Base-by-base conservation (phyloP, 2,888 invertebrate species). In the Strigamia crassipes region DNA sequence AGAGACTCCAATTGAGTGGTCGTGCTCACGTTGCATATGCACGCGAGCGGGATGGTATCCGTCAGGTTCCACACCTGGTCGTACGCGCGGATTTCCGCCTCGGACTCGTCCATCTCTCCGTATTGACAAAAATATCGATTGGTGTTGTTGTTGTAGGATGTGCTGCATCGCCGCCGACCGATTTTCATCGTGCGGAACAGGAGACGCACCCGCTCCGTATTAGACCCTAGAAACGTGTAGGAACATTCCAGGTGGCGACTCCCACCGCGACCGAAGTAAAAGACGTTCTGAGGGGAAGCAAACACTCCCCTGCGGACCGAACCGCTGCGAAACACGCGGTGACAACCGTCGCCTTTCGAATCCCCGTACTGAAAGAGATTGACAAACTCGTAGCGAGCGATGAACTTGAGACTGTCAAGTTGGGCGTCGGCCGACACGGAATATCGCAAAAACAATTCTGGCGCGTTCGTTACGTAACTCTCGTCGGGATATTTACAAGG, bases 261-360 rank as follows among this genome's bases (percentile, higher is more conserved):
- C 0, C 94, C 95, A 15, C 94, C 95, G 85, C 94, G 90, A 1
- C 94, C 94, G 86, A 93, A 95, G 86, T 94, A 92, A 88, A 95
- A 94, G 81, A 94, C 93, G 85, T 93, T 94, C 85, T 92, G 91
- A 9, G 94, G 94, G 38, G 94, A 94, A 86, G 92, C 91, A 87
- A 94, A 93, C 85, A 90, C 89, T 18, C 93, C 92, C 18, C 81
- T 34, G 21, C 86, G 86, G 23, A 85, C 85, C 10, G 34, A 34
- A 10, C 78, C 38, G 78, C 85, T 85, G 21, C 81, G 83, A 73
- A 86, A 85, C 15, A 84, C 78, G 15, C 84, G 83, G 66, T 85
- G 83, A 82, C 85, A 86, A 23, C 83, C 51, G 21, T 81, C 82
- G 21, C 78, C 38, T 18, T 82, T 81, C 81, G 84, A 82, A 23